These are phyloP conservation scores for Austrofundulus limnaeus DNA, from an alignment of 2,113 vertebrate genomes.

Conservation along the genomic window DNA sequence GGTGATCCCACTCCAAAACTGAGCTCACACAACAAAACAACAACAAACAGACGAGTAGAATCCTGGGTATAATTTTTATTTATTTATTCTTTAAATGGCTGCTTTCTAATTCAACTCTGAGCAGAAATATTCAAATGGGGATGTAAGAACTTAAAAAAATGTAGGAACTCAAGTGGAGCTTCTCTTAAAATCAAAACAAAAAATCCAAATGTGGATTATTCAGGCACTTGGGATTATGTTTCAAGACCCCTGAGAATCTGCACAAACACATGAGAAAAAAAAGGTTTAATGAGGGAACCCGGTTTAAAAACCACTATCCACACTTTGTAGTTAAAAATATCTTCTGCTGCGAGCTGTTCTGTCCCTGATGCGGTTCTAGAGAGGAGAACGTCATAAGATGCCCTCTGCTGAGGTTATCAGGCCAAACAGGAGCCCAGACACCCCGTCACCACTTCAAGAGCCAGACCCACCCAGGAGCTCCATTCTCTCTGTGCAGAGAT, in stretches of 20 bases:
- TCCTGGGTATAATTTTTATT: not conserved
- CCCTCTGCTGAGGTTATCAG: slow-evolving; percentile 42
- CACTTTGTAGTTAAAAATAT: not conserved
- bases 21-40: not conserved
- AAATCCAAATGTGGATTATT: no score
- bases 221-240: no score
- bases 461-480: slow-evolving; percentile 32
- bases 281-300: not conserved
- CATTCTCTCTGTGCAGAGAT: slow-evolving; percentile 28
- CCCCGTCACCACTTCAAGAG: slow-evolving; percentile 17
- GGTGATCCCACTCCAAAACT: not conserved
- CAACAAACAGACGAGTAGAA: not conserved
- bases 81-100: not conserved
- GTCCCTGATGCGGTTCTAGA: slow-evolving; percentile 8
- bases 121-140: no score
- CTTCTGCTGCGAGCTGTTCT: not conserved
- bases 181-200: no score
- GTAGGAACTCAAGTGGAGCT: no score
- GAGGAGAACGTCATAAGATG: not conserved
- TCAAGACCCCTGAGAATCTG: not conserved
- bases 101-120: no score
- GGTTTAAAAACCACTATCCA: not conserved
- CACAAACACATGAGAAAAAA: not conserved
- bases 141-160: no score
- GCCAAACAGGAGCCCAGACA: slow-evolving; percentile 22